Conservation (phyloP, 2,113 vertebrate species). For the Plecotus auritus region DNA sequence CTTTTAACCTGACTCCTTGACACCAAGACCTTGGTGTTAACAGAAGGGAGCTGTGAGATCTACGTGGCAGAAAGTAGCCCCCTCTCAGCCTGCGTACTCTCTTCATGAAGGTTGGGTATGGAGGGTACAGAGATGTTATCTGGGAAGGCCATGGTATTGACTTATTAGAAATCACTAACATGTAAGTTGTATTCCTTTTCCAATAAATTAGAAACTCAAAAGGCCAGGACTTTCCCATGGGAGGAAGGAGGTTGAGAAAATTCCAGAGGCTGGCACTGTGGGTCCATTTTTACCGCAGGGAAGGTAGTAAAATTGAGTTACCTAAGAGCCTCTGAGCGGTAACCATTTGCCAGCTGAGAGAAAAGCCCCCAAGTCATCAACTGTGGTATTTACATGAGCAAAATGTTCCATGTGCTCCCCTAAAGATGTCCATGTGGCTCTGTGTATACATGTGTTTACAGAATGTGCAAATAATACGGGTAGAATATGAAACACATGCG, state of each 20-base stretch:
- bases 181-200: not conserved
- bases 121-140: not conserved
- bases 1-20: not conserved
- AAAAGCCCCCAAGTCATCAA: not conserved
- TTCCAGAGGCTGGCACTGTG: not conserved
- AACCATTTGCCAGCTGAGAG: not conserved
- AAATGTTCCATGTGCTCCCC: not conserved
- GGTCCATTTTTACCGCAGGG: not conserved
- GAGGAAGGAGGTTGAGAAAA: not conserved
- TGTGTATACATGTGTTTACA: slow-evolving; percentile 64
- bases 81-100: not conserved
- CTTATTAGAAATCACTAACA: not conserved
- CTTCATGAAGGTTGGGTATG: not conserved
- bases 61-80: not conserved
- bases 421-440: slow-evolving; percentile 52
- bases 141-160: not conserved
- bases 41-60: not conserved
- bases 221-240: not conserved
- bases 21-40: not conserved
- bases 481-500: slow-evolving; percentile 67
- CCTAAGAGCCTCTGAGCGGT: not conserved
- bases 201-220: not conserved
- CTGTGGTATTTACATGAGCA: slow-evolving; percentile 1
- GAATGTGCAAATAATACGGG: slow-evolving; percentile 67
- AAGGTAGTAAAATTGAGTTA: not conserved